Conservation (phyloP, 1,140 invertebrate species). For the Dreissena rostriformis region DNA sequence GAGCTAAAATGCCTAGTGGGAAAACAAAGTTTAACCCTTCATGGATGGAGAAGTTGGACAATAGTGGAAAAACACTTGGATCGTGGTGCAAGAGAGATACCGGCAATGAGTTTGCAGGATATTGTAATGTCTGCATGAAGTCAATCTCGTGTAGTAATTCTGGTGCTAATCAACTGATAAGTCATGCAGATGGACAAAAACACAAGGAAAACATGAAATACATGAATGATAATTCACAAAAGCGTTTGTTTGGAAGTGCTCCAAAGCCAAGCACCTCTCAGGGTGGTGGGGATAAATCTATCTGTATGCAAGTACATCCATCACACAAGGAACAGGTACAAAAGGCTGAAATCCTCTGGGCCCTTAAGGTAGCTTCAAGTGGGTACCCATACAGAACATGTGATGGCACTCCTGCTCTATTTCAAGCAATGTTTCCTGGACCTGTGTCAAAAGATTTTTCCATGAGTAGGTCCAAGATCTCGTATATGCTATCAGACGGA, state of each 20-base stretch:
- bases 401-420: background rate
- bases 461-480: slow-evolving; percentile 1
- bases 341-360: slow-evolving; percentile 19
- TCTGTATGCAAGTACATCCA: background rate
- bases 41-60: background rate
- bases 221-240: background rate
- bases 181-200: background rate
- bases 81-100: background rate
- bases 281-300: slow-evolving; percentile 14
- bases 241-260: too few species aligned
- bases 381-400: slow-evolving; percentile 24
- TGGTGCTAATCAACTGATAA: background rate
- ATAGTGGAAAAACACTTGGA: background rate
- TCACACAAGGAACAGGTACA: background rate
- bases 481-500: slow-evolving; percentile 10
- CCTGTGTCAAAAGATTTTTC: background rate
- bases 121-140: background rate
- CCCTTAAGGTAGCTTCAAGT: slow-evolving; percentile 5
- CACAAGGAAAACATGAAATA: background rate
- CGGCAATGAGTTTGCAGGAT: background rate
- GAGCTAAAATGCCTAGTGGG: background rate
- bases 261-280: background rate
- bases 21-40: background rate
- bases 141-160: background rate
- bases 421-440: slow-evolving; percentile 30